Conservation (phyloP, 2,797 vertebrate species). For the Emys orbicularis region DNA sequence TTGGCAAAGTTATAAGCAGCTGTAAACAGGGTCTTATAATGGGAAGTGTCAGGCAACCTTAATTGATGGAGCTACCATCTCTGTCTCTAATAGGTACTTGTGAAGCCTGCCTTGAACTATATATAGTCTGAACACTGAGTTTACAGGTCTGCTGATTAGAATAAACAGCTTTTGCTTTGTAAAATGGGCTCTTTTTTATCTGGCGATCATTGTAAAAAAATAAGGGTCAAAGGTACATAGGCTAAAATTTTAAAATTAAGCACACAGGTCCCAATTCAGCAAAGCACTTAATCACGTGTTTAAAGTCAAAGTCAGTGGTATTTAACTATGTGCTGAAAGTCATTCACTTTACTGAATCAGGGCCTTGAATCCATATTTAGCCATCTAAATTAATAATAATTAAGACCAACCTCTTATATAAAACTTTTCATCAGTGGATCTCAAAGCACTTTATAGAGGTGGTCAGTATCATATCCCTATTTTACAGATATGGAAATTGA, state of each 20-base stretch:
- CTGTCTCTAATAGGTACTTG: background rate
- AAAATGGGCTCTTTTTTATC: background rate
- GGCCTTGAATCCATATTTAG: conserved; percentile 44
- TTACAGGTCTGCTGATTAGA: background rate
- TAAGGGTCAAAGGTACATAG: background rate
- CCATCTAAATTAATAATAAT: background rate
- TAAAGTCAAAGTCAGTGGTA: background rate
- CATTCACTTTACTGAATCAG: background rate
- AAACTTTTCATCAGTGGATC: background rate
- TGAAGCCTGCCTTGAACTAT: background rate
- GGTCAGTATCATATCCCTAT: background rate
- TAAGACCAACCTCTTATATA: background rate
- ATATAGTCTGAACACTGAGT: background rate
- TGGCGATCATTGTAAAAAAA: background rate
- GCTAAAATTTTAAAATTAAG: background rate
- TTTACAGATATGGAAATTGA: background rate
- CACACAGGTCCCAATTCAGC: fast-evolving
- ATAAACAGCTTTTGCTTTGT: background rate
- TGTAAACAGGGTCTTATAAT: background rate
- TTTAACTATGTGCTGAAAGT: conserved; percentile 1
- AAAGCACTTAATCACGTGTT: fast-evolving
- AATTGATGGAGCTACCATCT: background rate
- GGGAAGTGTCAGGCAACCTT: background rate
- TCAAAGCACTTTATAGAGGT: background rate
- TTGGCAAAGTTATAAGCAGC: background rate